Evolutionary conservation across 2,113 vertebrate species (phyloP).

Genomic region (Cheilinus undulatus): DNA sequence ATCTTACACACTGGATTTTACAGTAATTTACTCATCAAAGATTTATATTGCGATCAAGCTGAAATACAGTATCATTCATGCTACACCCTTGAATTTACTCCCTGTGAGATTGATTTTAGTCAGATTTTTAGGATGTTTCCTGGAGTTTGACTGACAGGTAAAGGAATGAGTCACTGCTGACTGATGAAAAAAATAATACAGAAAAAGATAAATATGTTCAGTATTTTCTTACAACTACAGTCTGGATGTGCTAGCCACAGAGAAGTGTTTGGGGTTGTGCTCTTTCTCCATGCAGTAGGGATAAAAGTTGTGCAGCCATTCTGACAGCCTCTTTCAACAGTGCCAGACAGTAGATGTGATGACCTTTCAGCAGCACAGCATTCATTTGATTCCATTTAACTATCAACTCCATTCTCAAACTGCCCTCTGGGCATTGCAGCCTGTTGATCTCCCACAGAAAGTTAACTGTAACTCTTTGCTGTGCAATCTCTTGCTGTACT

Average conservation of each 20-base stretch:
- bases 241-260: not conserved
- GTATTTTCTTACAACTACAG: not conserved
- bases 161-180: not conserved
- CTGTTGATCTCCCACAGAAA: constrained; percentile 39
- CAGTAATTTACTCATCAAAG: too few species aligned
- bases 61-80: too few species aligned
- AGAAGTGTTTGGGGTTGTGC: not conserved
- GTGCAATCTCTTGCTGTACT: constrained; percentile 10
- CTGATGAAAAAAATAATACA: not conserved
- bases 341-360: not conserved
- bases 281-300: not conserved
- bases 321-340: not conserved
- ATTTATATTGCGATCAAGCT: too few species aligned
- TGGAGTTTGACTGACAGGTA: not conserved
- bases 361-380: constrained; percentile 12
- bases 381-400: constrained; percentile 18
- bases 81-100: too few species aligned
- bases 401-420: constrained; percentile 4
- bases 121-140: too few species aligned
- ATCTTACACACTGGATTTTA: too few species aligned
- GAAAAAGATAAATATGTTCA: not conserved
- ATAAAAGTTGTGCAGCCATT: not conserved
- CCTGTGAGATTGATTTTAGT: too few species aligned
- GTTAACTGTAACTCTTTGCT: constrained; percentile 8
- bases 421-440: constrained; percentile 11